Evolutionary conservation across 1,140 invertebrate species (phyloP).

Genomic region (Tyrophagus putrescentiae): DNA sequence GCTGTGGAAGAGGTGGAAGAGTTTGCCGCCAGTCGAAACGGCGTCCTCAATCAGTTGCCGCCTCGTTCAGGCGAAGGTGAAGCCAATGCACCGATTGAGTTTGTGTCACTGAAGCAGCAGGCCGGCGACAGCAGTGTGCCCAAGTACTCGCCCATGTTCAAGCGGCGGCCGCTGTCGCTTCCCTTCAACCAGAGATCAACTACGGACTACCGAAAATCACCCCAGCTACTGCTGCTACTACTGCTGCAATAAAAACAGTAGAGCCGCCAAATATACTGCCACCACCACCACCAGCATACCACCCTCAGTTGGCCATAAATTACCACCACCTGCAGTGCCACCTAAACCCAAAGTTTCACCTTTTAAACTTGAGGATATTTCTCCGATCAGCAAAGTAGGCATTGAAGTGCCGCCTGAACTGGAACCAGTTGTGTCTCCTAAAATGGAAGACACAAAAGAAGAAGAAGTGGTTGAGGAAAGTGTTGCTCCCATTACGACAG

Average conservation of each 20-base stretch:
- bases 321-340: too few relatives aligned
- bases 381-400: not conserved
- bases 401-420: not conserved
- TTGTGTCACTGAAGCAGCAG: not conserved
- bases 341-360: slow-evolving; percentile 6
- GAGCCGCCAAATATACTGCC: not conserved
- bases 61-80: not conserved
- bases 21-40: not conserved
- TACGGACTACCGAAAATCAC: not conserved
- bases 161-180: slow-evolving; percentile 48
- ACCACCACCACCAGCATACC: too few relatives aligned
- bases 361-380: too few relatives aligned
- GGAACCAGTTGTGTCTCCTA: not conserved
- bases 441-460: not conserved
- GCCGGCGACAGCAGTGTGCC: slow-evolving; percentile 36
- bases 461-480: not conserved
- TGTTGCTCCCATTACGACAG: too few relatives aligned
- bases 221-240: too few relatives aligned
- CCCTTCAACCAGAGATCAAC: slow-evolving; percentile 16
- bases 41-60: not conserved
- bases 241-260: not conserved
- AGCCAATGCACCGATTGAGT: slow-evolving; percentile 2
- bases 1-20: not conserved
- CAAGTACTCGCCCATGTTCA: slow-evolving; percentile 68
- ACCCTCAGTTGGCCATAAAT: too few relatives aligned